These are phyloP conservation scores for Zoanthus sansibaricus DNA, from an alignment of 92 coral and sea anemone genomes.

Conservation along the genomic window DNA sequence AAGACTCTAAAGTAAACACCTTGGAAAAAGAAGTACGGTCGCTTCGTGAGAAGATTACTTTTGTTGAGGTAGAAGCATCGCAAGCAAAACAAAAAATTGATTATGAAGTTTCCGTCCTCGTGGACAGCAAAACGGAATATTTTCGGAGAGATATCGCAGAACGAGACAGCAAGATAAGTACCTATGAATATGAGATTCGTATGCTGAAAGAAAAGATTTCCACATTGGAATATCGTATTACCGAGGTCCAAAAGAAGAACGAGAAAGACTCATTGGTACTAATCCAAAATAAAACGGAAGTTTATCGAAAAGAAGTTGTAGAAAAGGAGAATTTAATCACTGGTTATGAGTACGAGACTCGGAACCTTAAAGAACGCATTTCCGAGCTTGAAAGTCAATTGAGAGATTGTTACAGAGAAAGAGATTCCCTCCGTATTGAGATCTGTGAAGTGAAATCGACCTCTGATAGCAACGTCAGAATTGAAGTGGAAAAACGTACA, in stretches of 20 bases:
- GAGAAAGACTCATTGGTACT: constrained; percentile 41
- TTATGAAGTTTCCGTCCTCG: constrained; percentile 35
- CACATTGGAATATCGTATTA: constrained; percentile 26
- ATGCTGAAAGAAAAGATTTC: constrained; percentile 31
- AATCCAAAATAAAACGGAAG: constrained; percentile 43
- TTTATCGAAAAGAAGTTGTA: constrained; percentile 30
- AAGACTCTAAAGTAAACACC: constrained; percentile 31
- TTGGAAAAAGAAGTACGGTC: constrained; percentile 2
- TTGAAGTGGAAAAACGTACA: constrained; percentile 9
- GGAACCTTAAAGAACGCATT: constrained; percentile 24
- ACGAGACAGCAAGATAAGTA: constrained; percentile 38
- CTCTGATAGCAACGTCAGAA: constrained; percentile 24
- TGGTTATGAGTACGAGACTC: constrained; percentile 11
- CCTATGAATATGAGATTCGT: constrained; percentile 45
- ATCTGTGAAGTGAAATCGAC: constrained; percentile 45
- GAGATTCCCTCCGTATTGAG: constrained; percentile 47
- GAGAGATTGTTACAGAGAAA: constrained; percentile 34
- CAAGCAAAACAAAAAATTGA: constrained; percentile 41
- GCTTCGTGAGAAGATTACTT: neutral
- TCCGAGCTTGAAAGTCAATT: constrained; percentile 23
- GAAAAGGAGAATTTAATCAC: constrained; percentile 37
- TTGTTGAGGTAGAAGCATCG: constrained; percentile 19
- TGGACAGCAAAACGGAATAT: constrained; percentile 43
- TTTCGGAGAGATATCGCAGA: constrained; percentile 41
- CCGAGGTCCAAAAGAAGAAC: constrained; percentile 29